phyloP scores from a whole-genome alignment of 2,797 vertebrate genomes.

The Chelonia mydas region DNA sequence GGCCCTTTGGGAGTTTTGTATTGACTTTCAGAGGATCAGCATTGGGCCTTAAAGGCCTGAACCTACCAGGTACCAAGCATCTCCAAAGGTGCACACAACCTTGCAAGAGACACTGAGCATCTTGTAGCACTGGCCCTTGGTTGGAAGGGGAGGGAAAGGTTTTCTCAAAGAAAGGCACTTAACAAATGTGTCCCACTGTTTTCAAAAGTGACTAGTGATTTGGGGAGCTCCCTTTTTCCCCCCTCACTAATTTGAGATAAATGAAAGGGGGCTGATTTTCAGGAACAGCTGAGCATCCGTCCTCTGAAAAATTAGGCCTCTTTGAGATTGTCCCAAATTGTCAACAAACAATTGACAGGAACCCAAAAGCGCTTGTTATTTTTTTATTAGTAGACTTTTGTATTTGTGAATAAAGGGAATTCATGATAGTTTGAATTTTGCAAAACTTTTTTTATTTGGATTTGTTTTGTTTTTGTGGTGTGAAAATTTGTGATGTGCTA shows the following conservation, averaged over 20 bases:
- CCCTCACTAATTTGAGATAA: background rate
- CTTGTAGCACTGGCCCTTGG: background rate
- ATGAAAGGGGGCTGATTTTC: background rate
- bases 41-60: background rate
- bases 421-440: background rate
- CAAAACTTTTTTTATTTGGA: accelerated
- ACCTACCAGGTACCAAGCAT: background rate
- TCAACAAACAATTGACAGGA: accelerated
- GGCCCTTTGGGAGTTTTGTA: background rate
- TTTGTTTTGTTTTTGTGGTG: background rate
- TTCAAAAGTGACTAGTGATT: background rate
- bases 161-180: background rate
- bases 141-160: background rate
- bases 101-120: background rate
- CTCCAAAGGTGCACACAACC: background rate
- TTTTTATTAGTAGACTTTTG: background rate
- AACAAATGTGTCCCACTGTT: background rate
- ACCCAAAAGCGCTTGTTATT: background rate
- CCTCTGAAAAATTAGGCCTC: background rate
- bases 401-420: background rate
- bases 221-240: background rate
- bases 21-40: background rate
- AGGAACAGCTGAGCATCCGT: background rate
- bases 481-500: background rate
- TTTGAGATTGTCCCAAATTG: background rate